Evolutionary conservation across 1,140 invertebrate genomes (phyloP), one percentile per base, ranked within the genome.

Genomic region (Tribolium madens): DNA sequence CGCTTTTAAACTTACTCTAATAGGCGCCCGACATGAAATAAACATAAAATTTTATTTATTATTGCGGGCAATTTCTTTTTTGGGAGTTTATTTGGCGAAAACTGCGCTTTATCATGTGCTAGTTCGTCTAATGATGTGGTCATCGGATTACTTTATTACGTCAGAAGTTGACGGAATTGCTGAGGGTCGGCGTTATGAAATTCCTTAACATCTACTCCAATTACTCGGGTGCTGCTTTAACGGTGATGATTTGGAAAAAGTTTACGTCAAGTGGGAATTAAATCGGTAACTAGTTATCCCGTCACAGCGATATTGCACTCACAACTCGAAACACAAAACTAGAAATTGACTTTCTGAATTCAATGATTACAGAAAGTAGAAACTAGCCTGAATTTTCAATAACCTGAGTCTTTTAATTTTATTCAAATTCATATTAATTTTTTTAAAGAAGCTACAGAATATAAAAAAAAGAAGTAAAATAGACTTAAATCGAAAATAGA

Each of bases 231-330:
- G 26, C 70, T 52, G 46, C 70, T 50, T 50, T 72, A 21, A 31
- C 42, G 46, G 70, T 72, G 52, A 72, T 72, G 70, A 31, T 72
- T 72, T 52, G 70, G 70, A 72, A 72, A 72, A 72, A 72, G 46
- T 52, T 26, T 18, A 21, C 9, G 12, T 12, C n/a, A 31, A 72
- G 70, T 31, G 10, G 70, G 70, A 72, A 72, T 72, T 47, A 50
- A 72, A 36, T 52, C 70, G 7, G 10, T n/a, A 52, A 72, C 70
- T 52, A 72, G 42, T 72, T 72, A 72, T 7, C 46, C 9, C 36
- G 36, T 10, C 33, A 36, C 6, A 4, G 33, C 26, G 2, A 31
- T 3, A 31, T 31, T 31, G 6, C 26, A 6, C n/a, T n/a, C n/a
- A n/a, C n/a, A n/a, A n/a, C 33, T 10, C 10, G 1, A 9, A 7